Base-by-base conservation (phyloP, 1,140 invertebrate species). In the Choristoneura fumiferana region DNA sequence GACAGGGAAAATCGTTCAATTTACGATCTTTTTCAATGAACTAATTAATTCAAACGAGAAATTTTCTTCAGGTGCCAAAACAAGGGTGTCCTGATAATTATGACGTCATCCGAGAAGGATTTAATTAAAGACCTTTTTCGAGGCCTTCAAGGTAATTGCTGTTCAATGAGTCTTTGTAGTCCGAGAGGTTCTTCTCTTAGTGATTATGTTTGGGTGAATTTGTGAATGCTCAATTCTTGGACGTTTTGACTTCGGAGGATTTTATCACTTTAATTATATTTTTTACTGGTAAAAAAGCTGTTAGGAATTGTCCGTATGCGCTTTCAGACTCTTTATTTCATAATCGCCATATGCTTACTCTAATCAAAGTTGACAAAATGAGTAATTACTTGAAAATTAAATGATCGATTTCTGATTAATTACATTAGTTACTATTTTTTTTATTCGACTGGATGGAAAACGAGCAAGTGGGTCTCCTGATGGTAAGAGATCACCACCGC, bases 61-160 rank as follows among this genome's bases (percentile, higher is more conserved):
- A 82, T 78, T 78, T 76, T 77, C 73, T 75, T 82, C 72, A 78
- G 78, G 82, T 83, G 84, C 85, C 81, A 76, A 82, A 87, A 84
- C 79, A 85, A 76, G 78, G 78, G 78, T 81, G 76, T 83, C 73
- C 80, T 73, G 73, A 85, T 87, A 84, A 88, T 88, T 88, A 87
- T 85, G 78, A 87, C 84, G 85, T 85, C 85, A 88, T 84, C 76
- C 82, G 85, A 88, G 85, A 87, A 83, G 81, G 82, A 84, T 88
- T 88, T 88, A 88, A 88, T 88, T 85, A 87, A 83, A 88, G 85
- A 67, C 73, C 82, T 84, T 86, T 84, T 69, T 74, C 70, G 78
- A 83, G 76, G 81, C 82, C 82, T 86, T 63, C 73, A 62, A 81
- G 82, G 79, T 87, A 87, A 87, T 88, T 85, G 82, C 64, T 87